phyloP scores from a whole-genome alignment of 1,140 invertebrate genomes.

The Druon quercuslanigerum region DNA sequence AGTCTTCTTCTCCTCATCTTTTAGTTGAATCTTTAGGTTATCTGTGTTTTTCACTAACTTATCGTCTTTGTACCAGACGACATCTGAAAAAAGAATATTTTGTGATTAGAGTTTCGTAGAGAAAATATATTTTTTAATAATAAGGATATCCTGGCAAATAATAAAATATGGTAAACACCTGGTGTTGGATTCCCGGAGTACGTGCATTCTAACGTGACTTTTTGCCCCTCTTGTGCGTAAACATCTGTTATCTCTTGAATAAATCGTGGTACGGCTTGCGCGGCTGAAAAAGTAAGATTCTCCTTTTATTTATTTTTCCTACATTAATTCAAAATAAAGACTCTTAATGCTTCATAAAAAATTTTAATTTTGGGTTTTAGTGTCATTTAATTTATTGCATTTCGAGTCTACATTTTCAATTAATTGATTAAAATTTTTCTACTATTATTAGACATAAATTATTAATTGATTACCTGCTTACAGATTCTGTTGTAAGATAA shows the following conservation, averaged over 20 bases:
- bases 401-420: not conserved
- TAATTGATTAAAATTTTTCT: not conserved
- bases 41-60: conserved; percentile 85
- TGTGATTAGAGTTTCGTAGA: not conserved
- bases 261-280: conserved; percentile 87
- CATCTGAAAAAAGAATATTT: conserved; percentile 76
- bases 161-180: conserved; percentile 76
- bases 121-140: conserved; percentile 28
- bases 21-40: conserved; percentile 82
- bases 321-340: too few species aligned
- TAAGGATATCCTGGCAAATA: not conserved
- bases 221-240: conserved; percentile 84
- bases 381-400: too few species aligned
- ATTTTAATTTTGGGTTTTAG: too few species aligned
- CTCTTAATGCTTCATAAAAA: too few species aligned
- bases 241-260: conserved; percentile 86
- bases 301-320: not conserved
- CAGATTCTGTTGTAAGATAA: not conserved
- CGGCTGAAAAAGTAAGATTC: conserved; percentile 77
- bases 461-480: conserved; percentile 36
- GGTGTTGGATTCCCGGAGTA: conserved; percentile 90
- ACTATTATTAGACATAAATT: conserved; percentile 13
- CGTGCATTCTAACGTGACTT: conserved; percentile 84
- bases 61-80: conserved; percentile 93
- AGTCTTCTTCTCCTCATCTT: conserved; percentile 82